Evolutionary conservation across 2,113 vertebrate species (phyloP).

Genomic region (Diadophis punctatus): DNA sequence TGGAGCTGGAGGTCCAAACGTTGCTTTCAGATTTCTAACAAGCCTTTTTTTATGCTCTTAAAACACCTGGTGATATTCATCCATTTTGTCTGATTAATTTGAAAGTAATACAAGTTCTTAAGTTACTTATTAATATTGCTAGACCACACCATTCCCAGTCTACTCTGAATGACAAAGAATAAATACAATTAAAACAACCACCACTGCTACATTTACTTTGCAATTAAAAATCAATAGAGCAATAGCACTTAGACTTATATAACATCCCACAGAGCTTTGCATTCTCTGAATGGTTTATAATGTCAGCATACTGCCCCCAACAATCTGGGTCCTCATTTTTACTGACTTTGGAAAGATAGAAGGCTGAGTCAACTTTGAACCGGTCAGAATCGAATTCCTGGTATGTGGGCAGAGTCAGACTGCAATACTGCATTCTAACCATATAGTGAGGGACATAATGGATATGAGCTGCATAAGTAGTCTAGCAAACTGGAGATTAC

Average conservation of each 20-base stretch:
- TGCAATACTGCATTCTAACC: no score
- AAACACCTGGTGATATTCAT: background rate
- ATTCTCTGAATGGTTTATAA: no score
- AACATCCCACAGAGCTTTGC: no score
- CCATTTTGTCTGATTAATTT: background rate
- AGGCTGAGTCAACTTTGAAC: no score
- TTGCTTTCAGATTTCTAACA: background rate
- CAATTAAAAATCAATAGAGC: background rate
- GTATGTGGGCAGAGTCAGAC: no score
- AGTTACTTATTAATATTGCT: background rate
- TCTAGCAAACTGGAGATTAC: background rate
- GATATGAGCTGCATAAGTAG: background rate
- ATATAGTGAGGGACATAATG: background rate
- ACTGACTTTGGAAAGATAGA: no score
- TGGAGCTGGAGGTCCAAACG: background rate
- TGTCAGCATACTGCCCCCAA: no score
- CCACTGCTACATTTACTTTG: background rate
- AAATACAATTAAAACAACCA: background rate
- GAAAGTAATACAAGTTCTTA: background rate
- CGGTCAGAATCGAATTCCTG: no score
- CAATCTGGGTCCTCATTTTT: no score
- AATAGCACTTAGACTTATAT: background rate
- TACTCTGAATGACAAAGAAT: background rate
- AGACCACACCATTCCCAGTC: background rate
- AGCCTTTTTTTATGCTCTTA: background rate